These are phyloP conservation scores for Botia almorhae DNA, from an alignment of 2,797 vertebrate species.

Conservation along the genomic window DNA sequence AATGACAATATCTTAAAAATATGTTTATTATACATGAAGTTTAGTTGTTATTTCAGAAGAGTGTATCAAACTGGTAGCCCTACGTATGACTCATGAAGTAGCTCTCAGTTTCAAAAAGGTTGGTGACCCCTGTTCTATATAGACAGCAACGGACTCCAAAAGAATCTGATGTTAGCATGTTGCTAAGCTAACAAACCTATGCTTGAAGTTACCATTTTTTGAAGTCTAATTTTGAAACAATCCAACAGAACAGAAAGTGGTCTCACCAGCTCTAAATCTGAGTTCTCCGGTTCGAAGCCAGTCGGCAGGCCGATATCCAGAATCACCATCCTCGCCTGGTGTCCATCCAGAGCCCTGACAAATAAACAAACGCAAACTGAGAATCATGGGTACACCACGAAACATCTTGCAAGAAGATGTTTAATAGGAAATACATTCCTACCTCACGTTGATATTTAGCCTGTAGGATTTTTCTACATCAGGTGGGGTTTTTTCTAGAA, in stretches of 20 bases:
- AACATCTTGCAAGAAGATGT: not conserved
- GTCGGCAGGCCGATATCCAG: constrained; percentile 78
- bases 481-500: constrained; percentile 69
- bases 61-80: no score
- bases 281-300: constrained; percentile 78
- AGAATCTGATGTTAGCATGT: not conserved
- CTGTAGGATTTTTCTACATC: constrained; percentile 72
- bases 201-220: no score
- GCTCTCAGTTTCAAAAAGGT: no score
- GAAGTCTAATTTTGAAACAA: not conserved
- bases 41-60: no score
- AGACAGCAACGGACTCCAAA: not conserved
- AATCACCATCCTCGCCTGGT: constrained; percentile 76
- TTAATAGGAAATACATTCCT: not conserved
- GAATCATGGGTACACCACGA: not conserved
- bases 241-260: not conserved
- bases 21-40: no score
- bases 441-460: constrained; percentile 75
- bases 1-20: no score
- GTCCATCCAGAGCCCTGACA: constrained; percentile 69
- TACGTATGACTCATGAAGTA: no score
- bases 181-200: not conserved
- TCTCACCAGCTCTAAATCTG: constrained; percentile 76
- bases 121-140: constrained; percentile 58
- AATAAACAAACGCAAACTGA: not conserved